Evolutionary conservation across 2,888 invertebrate genomes (phyloP).

Genomic region (Troglohyphantes excavatus): DNA sequence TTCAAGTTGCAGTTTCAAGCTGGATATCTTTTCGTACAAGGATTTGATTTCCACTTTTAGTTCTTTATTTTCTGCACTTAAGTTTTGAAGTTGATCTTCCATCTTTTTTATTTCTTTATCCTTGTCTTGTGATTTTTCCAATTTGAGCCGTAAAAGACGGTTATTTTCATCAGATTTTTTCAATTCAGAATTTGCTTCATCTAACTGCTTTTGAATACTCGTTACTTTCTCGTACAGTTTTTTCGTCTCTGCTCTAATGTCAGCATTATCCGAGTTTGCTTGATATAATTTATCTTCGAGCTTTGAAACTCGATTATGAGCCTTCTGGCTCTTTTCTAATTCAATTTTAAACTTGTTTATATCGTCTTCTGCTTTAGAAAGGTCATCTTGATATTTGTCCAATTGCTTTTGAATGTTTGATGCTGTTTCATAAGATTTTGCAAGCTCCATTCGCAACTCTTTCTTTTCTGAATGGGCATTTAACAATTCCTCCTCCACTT

Average conservation of each 20-base stretch:
- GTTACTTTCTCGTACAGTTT: constrained; percentile 71
- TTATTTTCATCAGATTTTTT: constrained; percentile 75
- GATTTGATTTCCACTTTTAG: constrained; percentile 55
- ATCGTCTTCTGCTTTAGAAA: constrained; percentile 73
- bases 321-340: constrained; percentile 67
- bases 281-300: constrained; percentile 75
- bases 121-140: constrained; percentile 72
- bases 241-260: constrained; percentile 69
- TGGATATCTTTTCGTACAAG: constrained; percentile 73
- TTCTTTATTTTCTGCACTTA: constrained; percentile 67
- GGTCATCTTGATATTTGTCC: constrained; percentile 68
- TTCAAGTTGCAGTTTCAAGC: constrained; percentile 67
- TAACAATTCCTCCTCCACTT: constrained; percentile 73
- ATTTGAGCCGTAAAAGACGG: constrained; percentile 60
- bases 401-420: constrained; percentile 73
- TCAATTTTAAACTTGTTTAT: constrained; percentile 66
- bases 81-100: constrained; percentile 68
- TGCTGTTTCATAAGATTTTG: constrained; percentile 73
- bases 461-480: constrained; percentile 77
- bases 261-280: constrained; percentile 67
- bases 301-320: constrained; percentile 49
- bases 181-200: constrained; percentile 64
- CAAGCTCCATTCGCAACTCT: constrained; percentile 71
- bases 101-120: constrained; percentile 75
- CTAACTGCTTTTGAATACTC: constrained; percentile 65